Conservation (phyloP, 2,113 vertebrate species). For the Hucho hucho region DNA sequence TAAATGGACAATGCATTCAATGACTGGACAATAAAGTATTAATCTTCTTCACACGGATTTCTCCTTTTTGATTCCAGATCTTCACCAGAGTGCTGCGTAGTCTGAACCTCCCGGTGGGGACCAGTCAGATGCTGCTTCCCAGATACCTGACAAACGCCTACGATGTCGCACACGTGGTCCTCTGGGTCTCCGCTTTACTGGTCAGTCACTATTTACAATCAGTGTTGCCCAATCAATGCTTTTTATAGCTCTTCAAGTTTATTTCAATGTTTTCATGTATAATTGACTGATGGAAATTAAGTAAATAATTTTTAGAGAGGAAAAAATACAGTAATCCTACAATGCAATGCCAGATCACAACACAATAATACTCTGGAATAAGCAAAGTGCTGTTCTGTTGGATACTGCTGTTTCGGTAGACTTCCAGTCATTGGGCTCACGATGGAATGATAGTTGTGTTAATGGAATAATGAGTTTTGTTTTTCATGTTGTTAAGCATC, state of each 20-base stretch:
- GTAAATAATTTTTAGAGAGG: too few species aligned
- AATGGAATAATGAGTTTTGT: not conserved
- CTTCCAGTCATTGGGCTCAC: too few species aligned
- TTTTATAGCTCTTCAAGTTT: not conserved
- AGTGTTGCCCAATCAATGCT: not conserved
- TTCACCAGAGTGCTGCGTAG: conserved; percentile 96
- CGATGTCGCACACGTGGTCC: conserved; percentile 91
- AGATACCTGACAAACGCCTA: conserved; percentile 92
- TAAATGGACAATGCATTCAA: too few species aligned
- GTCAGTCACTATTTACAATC: conserved; percentile 67
- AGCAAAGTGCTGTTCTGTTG: too few species aligned
- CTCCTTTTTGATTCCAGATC: conserved; percentile 75
- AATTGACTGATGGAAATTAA: too few species aligned
- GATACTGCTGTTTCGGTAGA: too few species aligned
- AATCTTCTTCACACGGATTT: not conserved
- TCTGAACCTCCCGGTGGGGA: conserved; percentile 96
- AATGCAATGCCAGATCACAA: too few species aligned
- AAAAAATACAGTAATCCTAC: too few species aligned
- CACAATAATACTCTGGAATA: too few species aligned
- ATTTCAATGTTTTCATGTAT: not conserved
- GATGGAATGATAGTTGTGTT: too few species aligned
- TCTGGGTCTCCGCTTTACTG: conserved; percentile 97
- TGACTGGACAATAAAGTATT: not conserved
- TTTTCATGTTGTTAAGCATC: not conserved
- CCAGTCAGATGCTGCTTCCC: conserved; percentile 90